Percentiles rank a stretch among this genome's conserved stretches.
phyloP scores from a whole-genome alignment of 2,888 invertebrate genomes.

The Autographa gamma region DNA sequence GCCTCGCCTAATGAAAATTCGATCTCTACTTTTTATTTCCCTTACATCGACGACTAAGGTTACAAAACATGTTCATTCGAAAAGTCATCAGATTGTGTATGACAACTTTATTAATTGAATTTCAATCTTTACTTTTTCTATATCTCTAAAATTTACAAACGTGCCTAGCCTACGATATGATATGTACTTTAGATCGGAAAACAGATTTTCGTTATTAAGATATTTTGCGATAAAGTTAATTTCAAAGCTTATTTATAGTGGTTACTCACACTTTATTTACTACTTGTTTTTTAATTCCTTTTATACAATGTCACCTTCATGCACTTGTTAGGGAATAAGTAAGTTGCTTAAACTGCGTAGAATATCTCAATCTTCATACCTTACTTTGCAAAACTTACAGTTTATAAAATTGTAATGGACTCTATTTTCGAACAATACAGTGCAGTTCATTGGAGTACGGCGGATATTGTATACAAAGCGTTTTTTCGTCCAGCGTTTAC shows the following conservation, averaged over 20 bases:
- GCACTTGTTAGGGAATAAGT: background rate
- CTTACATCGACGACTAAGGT: slow-evolving; percentile 69
- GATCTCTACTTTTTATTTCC: slow-evolving; percentile 81
- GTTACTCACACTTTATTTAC: background rate
- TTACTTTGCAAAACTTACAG: slow-evolving; percentile 13
- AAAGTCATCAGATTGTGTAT: slow-evolving; percentile 59
- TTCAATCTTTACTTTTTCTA: slow-evolving; percentile 34
- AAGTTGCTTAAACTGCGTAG: slow-evolving; percentile 5
- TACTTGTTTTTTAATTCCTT: background rate
- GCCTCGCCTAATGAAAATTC: slow-evolving; percentile 88
- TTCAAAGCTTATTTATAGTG: background rate
- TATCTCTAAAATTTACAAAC: slow-evolving; percentile 7
- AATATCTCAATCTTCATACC: background rate
- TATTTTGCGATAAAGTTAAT: background rate
- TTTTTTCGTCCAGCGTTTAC: slow-evolving; percentile 59
- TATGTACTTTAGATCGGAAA: background rate
- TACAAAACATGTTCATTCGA: slow-evolving; percentile 70
- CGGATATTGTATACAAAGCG: slow-evolving; percentile 40
- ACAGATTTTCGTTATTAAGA: background rate
- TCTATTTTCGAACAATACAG: slow-evolving; percentile 40
- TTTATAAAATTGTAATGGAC: slow-evolving; percentile 38
- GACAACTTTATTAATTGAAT: slow-evolving; percentile 39
- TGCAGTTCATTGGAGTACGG: slow-evolving; percentile 47
- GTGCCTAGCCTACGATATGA: background rate
- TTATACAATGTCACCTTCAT: background rate